Conservation (phyloP, 2,888 invertebrate species). For the Nephrotoma appendiculata region DNA sequence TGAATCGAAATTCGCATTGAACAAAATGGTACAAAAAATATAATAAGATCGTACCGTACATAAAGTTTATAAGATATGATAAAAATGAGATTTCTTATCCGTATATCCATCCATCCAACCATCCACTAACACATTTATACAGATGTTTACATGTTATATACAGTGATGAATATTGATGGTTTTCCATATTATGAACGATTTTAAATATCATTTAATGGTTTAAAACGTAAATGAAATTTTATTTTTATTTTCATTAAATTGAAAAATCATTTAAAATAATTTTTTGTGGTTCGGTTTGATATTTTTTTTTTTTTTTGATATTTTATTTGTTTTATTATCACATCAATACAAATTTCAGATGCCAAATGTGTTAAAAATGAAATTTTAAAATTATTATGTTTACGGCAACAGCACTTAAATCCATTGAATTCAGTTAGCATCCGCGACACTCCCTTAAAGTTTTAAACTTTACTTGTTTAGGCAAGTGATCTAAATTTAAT, state of each 20-base stretch:
- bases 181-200: neutral
- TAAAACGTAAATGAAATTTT: neutral
- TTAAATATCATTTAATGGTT: neutral
- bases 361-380: too few relatives aligned
- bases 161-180: neutral
- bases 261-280: neutral
- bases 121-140: neutral
- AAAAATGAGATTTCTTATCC: neutral
- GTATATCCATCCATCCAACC: neutral
- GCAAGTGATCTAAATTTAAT: too few relatives aligned
- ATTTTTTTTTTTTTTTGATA: neutral
- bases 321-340: too few relatives aligned
- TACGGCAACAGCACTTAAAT: too few relatives aligned
- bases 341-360: too few relatives aligned
- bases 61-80: neutral
- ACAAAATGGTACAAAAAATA: neutral
- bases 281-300: neutral
- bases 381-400: too few relatives aligned
- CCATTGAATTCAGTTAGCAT: too few relatives aligned
- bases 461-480: too few relatives aligned
- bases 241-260: neutral
- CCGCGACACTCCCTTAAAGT: too few relatives aligned
- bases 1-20: neutral
- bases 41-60: neutral
- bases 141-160: neutral